These are phyloP conservation scores for Coluber constrictor DNA, from an alignment of 2,797 vertebrate species.

Conservation along the genomic window DNA sequence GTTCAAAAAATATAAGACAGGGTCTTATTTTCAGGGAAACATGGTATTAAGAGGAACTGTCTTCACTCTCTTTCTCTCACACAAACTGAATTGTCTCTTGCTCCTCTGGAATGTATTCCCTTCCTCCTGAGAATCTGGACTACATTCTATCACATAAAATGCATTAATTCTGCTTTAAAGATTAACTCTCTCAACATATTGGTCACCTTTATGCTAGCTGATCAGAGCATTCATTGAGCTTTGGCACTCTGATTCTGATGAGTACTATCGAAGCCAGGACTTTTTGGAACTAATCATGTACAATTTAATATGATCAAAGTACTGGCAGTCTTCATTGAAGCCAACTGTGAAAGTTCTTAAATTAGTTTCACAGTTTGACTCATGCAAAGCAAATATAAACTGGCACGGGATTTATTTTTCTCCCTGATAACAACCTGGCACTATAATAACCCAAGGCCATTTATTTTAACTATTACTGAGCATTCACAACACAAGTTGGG, in stretches of 20 bases:
- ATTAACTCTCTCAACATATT: background rate
- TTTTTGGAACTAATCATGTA: slow-evolving; percentile 61
- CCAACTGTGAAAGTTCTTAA: slow-evolving; percentile 77
- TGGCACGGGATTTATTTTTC: slow-evolving; percentile 69
- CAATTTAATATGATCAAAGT: slow-evolving; percentile 67
- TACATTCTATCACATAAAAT: background rate
- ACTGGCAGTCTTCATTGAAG: slow-evolving; percentile 72
- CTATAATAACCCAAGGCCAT: slow-evolving; percentile 71
- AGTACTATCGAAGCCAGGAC: slow-evolving; percentile 45
- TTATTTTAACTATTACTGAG: slow-evolving; percentile 66
- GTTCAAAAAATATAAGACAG: too few relatives aligned
- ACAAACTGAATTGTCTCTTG: background rate
- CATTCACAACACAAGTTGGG: slow-evolving; percentile 53
- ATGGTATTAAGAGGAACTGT: background rate
- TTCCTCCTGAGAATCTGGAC: background rate
- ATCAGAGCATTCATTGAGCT: slow-evolving; percentile 38
- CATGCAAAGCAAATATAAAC: slow-evolving; percentile 75
- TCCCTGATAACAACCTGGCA: slow-evolving; percentile 48
- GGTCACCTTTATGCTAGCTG: slow-evolving; percentile 38
- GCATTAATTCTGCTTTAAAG: slow-evolving; percentile 1
- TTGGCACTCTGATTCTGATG: slow-evolving; percentile 52
- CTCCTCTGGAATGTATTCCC: background rate
- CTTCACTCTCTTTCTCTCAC: background rate
- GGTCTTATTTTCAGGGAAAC: too few relatives aligned
- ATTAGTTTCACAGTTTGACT: slow-evolving; percentile 79